Base-by-base conservation (phyloP, 2,888 invertebrate genomes). In the Pterobdella sp. region DNA sequence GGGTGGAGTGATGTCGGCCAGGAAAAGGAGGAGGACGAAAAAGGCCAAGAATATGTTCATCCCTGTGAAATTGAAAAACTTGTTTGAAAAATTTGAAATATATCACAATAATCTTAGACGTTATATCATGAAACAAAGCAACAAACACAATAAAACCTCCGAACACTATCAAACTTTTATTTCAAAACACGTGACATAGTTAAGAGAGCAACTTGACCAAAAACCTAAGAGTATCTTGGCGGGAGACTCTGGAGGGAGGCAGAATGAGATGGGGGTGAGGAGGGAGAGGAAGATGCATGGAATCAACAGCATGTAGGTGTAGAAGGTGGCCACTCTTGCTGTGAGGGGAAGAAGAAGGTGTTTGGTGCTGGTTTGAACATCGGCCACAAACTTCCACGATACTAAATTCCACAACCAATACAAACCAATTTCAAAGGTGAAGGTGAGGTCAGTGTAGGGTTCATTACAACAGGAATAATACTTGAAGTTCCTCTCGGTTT, bases 41-140 rank as follows among this genome's bases (percentile, higher is more conserved):
- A 79, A 79, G 72, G 78, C 79, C 73, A 78, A 78, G 69, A 79
- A 79, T 35, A 79, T 77, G 75, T 79, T 79, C 77, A 79, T 78
- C 34, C 79, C 79, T 78, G 18, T 7, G n/a, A n/a, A n/a, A n/a
- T n/a, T n/a, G n/a, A n/a, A n/a, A n/a, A n/a, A n/a, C n/a, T n/a
- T n/a, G n/a, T n/a, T n/a, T n/a, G n/a, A n/a, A n/a, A n/a, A n/a
- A n/a, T n/a, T n/a, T n/a, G n/a, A n/a, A n/a, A n/a, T n/a, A n/a
- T n/a, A n/a, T n/a, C n/a, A n/a, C n/a, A n/a, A n/a, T n/a, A n/a
- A n/a, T n/a, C n/a, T n/a, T n/a, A n/a, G n/a, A n/a, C n/a, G n/a
- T n/a, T n/a, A n/a, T n/a, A n/a, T n/a, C n/a, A n/a, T n/a, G n/a
- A n/a, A n/a, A n/a, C n/a, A n/a, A n/a, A n/a, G n/a, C n/a, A n/a